Conservation (phyloP, 2,888 invertebrate species). For the Melinaea menophilus region DNA sequence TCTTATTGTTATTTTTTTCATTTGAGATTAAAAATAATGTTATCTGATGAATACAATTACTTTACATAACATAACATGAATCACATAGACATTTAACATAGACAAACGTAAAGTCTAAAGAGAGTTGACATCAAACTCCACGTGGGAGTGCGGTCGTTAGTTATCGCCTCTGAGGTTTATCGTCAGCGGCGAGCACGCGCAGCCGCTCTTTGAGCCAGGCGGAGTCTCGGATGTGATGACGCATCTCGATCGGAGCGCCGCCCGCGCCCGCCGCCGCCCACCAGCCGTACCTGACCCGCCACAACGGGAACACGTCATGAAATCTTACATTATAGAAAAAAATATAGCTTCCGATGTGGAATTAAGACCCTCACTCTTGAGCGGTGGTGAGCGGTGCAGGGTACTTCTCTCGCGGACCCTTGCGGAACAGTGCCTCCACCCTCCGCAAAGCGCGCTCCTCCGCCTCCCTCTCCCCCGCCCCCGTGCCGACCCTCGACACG, state of each 20-base stretch:
- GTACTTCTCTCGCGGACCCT: slow-evolving; percentile 46
- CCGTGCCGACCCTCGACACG: slow-evolving; percentile 44
- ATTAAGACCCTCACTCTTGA: slow-evolving; percentile 42
- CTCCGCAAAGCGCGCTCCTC: slow-evolving; percentile 35
- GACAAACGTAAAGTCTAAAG: no score
- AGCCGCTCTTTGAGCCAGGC: slow-evolving; percentile 64
- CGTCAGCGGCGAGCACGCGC: slow-evolving; percentile 54
- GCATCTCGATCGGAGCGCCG: slow-evolving; percentile 42
- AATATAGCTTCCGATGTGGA: no score
- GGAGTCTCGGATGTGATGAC: slow-evolving; percentile 70
- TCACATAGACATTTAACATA: no score
- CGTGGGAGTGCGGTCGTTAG: not conserved
- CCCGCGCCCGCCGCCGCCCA: slow-evolving; percentile 41
- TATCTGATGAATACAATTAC: no score
- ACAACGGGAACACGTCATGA: not conserved
- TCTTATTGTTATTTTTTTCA: no score
- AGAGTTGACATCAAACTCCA: not conserved
- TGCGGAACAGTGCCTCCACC: slow-evolving; percentile 44
- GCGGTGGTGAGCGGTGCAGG: slow-evolving; percentile 44
- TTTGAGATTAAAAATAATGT: no score
- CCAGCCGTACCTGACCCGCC: slow-evolving; percentile 63
- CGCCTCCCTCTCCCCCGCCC: slow-evolving; percentile 17
- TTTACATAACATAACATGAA: no score
- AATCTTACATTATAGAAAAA: no score
- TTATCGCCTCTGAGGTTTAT: slow-evolving; percentile 40